Conservation (phyloP, 2,797 vertebrate genomes). For the Hydrophis major region DNA sequence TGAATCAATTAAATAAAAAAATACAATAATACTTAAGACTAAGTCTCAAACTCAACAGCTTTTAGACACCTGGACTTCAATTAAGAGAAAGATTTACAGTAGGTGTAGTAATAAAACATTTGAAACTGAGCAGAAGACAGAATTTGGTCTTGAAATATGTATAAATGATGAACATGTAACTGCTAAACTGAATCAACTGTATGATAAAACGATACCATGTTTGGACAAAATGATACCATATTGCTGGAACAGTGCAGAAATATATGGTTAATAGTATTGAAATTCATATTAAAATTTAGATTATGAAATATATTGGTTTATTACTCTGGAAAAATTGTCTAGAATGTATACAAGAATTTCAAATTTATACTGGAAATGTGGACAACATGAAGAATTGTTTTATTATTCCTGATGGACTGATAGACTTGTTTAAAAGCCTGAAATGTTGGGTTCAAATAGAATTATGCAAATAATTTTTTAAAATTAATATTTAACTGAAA, state of each 20-base stretch:
- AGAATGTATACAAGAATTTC: not conserved
- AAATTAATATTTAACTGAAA: not conserved
- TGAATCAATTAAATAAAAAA: not conserved
- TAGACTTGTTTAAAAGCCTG: not conserved
- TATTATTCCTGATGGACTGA: not conserved
- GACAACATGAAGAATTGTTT: not conserved
- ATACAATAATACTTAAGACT: not conserved
- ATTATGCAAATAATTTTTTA: not conserved
- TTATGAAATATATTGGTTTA: not conserved
- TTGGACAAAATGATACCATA: not conserved
- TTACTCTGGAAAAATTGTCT: not conserved
- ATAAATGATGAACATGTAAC: not conserved
- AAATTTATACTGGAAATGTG: not conserved
- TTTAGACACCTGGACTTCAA: not conserved
- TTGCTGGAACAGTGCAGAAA: not conserved
- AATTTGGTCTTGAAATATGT: not conserved
- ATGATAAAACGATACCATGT: not conserved
- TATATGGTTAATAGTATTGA: not conserved
- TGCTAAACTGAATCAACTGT: not conserved
- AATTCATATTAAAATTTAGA: not conserved
- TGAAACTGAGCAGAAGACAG: not conserved
- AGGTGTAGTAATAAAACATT: not conserved
- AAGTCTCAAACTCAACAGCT: not conserved
- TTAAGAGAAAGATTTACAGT: not conserved
- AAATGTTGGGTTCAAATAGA: not conserved